Base-by-base conservation (phyloP, 2,113 vertebrate species). In the Sander vitreus region DNA sequence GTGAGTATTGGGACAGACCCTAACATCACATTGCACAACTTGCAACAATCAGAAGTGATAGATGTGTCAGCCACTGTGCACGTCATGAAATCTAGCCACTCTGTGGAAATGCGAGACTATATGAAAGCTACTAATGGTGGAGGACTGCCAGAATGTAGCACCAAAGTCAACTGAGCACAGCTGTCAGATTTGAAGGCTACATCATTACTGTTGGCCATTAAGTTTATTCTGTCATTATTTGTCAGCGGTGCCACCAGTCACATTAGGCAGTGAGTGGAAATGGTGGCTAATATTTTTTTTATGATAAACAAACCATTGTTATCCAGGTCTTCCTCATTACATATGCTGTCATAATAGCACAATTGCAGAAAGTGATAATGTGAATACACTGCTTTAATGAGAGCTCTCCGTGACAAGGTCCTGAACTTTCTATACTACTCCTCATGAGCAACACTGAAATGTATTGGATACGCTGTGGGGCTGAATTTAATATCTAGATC, bases 251-350 rank as follows among this genome's bases (percentile, higher is more conserved):
- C 14, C 53, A 48, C 53, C 21, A 21, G 63, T 63, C 21, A 1
- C 59, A 71, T 83, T 54, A 65, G 54, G 25, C 74, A 47, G 59
- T 53, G 64, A 72, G 75, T 77, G 59, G 48, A 87, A 83, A 75
- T 6, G 39, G 65, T 51, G 58, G 67, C 63, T 85, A 60, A 90
- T 86, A 86, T 85, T 33, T 63, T 85, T 72, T 63, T 85, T 72
- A 64, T n/a, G 45, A 63, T 70, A 73, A 88, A 71, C 83, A 81
- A 87, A 30, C 47, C 45, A 48, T 65, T 74, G 65, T 78, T 14
- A 36, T 63, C 68, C 43, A 78, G 18, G 69, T 76, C 74, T 25
- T 88, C 66, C 51, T 81, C 70, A 64, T 82, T 75, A 68, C 70
- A 75, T 59, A 59, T 59, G 43, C 36, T 78, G 76, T 77, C 76